Conservation (phyloP, 1,140 invertebrate genomes). For the Chrysopa pallens region DNA sequence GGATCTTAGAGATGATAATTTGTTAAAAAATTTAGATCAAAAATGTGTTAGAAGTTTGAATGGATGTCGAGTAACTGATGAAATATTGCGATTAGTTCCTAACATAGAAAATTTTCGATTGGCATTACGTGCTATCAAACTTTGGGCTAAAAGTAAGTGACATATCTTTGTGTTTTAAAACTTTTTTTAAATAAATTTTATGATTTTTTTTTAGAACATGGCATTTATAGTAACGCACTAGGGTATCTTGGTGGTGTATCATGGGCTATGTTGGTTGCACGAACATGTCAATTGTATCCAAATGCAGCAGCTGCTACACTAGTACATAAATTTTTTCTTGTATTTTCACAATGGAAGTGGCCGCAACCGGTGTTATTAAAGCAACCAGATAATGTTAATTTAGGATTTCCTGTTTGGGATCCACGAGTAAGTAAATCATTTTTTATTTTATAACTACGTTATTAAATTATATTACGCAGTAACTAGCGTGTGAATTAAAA, state of each 20-base stretch:
- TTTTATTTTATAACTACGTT: too few relatives aligned
- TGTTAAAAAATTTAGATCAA: slow-evolving; percentile 90
- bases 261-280: slow-evolving; percentile 97
- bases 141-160: slow-evolving; percentile 94
- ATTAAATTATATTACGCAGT: too few relatives aligned
- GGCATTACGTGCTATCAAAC: slow-evolving; percentile 85
- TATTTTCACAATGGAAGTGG: slow-evolving; percentile 97
- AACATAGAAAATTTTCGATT: slow-evolving; percentile 88
- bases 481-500: too few relatives aligned
- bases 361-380: slow-evolving; percentile 93
- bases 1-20: slow-evolving; percentile 77
- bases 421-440: slow-evolving; percentile 46
- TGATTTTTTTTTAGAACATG: slow-evolving; percentile 48
- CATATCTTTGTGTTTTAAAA: background rate
- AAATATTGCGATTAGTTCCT: slow-evolving; percentile 89
- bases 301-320: slow-evolving; percentile 88
- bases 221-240: slow-evolving; percentile 95
- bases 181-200: slow-evolving; percentile 6
- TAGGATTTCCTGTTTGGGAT: slow-evolving; percentile 90
- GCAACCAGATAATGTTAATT: slow-evolving; percentile 69
- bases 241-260: slow-evolving; percentile 98
- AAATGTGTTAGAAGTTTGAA: slow-evolving; percentile 95
- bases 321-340: slow-evolving; percentile 95
- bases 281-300: slow-evolving; percentile 97
- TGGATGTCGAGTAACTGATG: slow-evolving; percentile 95